A percentile compares a stretch with the other conserved stretches of the same genome.
phyloP scores from a whole-genome alignment of 2,113 vertebrate genomes.

The Hystrix brachyura region DNA sequence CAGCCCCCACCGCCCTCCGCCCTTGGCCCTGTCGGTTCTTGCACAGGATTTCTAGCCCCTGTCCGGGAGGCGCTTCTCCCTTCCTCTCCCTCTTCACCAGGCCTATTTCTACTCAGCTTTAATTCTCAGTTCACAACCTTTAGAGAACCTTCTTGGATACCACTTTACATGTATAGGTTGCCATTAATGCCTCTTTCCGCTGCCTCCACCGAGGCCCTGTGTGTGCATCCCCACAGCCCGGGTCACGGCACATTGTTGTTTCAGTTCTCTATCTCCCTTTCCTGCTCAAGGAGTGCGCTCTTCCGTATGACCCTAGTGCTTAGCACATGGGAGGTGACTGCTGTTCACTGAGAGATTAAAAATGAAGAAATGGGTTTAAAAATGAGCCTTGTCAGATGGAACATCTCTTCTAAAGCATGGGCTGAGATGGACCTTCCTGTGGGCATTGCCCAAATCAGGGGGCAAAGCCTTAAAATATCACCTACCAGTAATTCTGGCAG shows the following conservation, averaged over 20 bases:
- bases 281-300: neutral
- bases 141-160: neutral
- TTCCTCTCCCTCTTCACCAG: neutral
- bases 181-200: neutral
- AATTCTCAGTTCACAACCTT: neutral
- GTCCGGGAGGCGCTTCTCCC: no score
- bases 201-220: neutral
- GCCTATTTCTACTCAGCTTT: neutral
- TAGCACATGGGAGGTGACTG: neutral
- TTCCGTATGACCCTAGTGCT: neutral
- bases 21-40: neutral
- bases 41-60: neutral
- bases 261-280: neutral
- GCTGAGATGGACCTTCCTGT: neutral
- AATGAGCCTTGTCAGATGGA: neutral
- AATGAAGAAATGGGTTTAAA: neutral
- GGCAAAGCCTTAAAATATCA: neutral
- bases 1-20: no score
- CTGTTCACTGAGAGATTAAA: slow-evolving; percentile 3
- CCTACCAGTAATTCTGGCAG: neutral
- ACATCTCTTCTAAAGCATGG: neutral
- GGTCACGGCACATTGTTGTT: neutral
- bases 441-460: neutral
- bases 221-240: no score
- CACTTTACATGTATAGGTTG: neutral